Evolutionary conservation across 2,888 invertebrate species (phyloP), one percentile per base, ranked within the genome.

Genomic region (Himalopsyche kuldschensis): DNA sequence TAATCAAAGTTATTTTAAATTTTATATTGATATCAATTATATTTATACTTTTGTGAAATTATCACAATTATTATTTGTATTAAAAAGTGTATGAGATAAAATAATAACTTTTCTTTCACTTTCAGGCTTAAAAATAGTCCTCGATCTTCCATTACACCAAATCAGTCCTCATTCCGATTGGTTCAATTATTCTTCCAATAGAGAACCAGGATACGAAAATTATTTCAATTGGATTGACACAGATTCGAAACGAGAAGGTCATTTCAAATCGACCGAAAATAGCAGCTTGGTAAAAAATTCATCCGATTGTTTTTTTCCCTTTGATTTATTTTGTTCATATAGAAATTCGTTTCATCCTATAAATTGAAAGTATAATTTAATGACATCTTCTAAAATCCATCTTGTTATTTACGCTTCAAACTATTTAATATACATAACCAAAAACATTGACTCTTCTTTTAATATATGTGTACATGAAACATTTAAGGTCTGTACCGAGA

Each of bases 141-240:
- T 90, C 30, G 90, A 90, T 3, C 86, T 92, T 79, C 88, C 89
- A 3, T 86, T 91, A 6, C 89, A 90, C 88, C 94, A 94, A 80
- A 91, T 94, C 11, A 95, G 95, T 86, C 89, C 93, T 84, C 89
- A 93, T 80, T 96, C 97, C 82, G 92, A 93, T 31, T 97, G 97
- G 97, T 97, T 97, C 88, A 88, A 89, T 32, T 91, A 92, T 76
- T 96, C 96, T 78, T 90, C 92, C 2, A 89, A 91, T 1, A 89
- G 89, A 17, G 89, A 89, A n/a, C 89, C 90, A 24, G 94, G 93
- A 0, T 96, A 93, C 87, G 93, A 93, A 78, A 93, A 97, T 88
- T 95, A 92, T 88, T 94, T 96, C 87, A 89, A 55, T 20, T 90
- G 86, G 91, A 84, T 86, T 20, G 55, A 55, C 10, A 20, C n/a